A percentile compares a stretch with the other conserved stretches of the same genome.
Evolutionary conservation across 2,888 invertebrate species (phyloP).

Genomic region (Reticulitermes lucifugus): DNA sequence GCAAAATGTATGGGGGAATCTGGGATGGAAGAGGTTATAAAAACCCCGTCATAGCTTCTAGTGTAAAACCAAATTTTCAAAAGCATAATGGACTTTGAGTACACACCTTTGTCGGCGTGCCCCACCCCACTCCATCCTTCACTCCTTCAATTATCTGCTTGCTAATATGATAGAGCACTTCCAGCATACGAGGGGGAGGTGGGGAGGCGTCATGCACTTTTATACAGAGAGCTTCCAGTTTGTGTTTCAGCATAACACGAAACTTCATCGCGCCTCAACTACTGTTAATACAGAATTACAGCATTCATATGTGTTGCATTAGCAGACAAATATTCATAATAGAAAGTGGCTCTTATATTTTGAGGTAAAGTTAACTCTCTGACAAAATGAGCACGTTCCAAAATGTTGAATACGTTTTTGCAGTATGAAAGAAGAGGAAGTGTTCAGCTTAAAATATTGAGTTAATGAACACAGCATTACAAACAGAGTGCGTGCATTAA

Average conservation of each 20-base stretch:
- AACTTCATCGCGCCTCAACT: neutral
- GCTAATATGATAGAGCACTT: slow-evolving; percentile 14
- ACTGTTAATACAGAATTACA: neutral
- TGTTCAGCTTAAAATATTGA: no score
- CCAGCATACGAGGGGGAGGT: neutral
- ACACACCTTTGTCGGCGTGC: neutral
- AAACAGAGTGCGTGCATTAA: no score
- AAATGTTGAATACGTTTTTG: no score
- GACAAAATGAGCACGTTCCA: no score
- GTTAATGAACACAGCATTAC: no score
- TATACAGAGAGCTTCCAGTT: neutral
- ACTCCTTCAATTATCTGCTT: neutral
- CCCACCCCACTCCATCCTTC: neutral
- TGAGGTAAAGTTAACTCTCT: no score
- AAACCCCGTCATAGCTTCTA: neutral
- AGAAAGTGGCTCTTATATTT: no score
- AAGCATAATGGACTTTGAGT: slow-evolving; percentile 19
- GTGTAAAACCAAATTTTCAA: slow-evolving; percentile 12
- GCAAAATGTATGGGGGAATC: neutral
- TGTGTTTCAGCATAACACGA: neutral
- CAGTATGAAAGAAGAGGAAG: no score
- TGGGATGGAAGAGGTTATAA: neutral
- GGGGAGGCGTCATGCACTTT: neutral
- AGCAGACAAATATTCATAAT: no score
- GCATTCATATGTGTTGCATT: neutral